Evolutionary conservation across 2,113 vertebrate species (phyloP).

Genomic region (Cyanistes caeruleus): DNA sequence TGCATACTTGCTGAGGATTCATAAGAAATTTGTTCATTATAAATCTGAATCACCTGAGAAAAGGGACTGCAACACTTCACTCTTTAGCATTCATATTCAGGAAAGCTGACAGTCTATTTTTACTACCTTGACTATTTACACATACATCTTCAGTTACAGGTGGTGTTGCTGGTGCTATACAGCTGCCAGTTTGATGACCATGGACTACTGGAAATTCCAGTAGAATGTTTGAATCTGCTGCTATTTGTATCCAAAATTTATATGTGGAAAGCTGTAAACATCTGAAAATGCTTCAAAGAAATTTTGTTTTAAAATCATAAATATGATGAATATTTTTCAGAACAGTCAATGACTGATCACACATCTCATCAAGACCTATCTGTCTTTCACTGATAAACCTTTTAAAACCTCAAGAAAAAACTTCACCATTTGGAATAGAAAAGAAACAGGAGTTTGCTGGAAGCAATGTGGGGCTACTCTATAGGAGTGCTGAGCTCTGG

Average conservation of each 20-base stretch:
- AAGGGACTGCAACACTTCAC: background rate
- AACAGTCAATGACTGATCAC: background rate
- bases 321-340: background rate
- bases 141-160: background rate
- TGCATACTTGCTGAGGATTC: slow-evolving; percentile 20
- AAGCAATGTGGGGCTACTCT: background rate
- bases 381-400: background rate
- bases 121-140: background rate
- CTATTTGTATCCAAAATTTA: background rate
- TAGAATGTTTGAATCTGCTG: background rate
- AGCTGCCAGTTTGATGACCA: background rate
- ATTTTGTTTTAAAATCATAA: background rate
- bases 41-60: background rate
- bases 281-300: background rate
- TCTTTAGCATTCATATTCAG: background rate
- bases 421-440: background rate
- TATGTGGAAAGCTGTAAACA: background rate
- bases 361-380: background rate
- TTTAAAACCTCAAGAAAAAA: background rate
- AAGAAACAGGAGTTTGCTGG: background rate
- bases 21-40: background rate
- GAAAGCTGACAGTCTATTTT: background rate
- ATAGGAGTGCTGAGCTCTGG: background rate
- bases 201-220: background rate
- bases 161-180: background rate